These are phyloP conservation scores for Prietella phreatophila DNA, from an alignment of 2,113 vertebrate species.

Conservation along the genomic window DNA sequence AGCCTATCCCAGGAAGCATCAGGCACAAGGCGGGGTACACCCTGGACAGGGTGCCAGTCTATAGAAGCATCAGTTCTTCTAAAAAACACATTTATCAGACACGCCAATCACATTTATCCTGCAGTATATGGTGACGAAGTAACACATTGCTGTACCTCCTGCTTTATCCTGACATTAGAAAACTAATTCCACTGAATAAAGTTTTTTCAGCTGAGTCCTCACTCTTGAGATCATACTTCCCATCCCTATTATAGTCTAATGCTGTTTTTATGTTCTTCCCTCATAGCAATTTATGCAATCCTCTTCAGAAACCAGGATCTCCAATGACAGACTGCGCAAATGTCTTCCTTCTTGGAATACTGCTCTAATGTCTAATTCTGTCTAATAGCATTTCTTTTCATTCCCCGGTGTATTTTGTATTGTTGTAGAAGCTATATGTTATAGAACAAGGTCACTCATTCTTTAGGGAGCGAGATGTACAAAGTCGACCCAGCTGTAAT, in stretches of 20 bases:
- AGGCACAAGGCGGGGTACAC: no score
- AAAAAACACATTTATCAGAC: no score
- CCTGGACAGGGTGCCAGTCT: no score
- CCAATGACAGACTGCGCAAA: not conserved
- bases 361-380: not conserved
- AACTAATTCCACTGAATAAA: not conserved
- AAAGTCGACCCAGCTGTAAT: not conserved
- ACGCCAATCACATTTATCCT: not conserved
- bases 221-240: not conserved
- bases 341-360: not conserved
- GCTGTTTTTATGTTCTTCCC: not conserved
- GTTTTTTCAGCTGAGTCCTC: not conserved
- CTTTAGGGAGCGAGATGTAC: not conserved
- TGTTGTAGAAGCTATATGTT: not conserved
- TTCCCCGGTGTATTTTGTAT: not conserved
- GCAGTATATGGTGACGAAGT: not conserved
- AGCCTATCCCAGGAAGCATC: no score
- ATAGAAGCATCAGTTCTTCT: no score
- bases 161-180: not conserved
- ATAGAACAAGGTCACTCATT: not conserved
- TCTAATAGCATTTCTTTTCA: not conserved
- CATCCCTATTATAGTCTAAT: not conserved
- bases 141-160: not conserved
- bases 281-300: not conserved
- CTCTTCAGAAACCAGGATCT: not conserved